A percentile compares a stretch with the other conserved stretches of the same genome.
Evolutionary conservation across 2,888 invertebrate species (phyloP).

Genomic region (Luperina nickerlii): DNA sequence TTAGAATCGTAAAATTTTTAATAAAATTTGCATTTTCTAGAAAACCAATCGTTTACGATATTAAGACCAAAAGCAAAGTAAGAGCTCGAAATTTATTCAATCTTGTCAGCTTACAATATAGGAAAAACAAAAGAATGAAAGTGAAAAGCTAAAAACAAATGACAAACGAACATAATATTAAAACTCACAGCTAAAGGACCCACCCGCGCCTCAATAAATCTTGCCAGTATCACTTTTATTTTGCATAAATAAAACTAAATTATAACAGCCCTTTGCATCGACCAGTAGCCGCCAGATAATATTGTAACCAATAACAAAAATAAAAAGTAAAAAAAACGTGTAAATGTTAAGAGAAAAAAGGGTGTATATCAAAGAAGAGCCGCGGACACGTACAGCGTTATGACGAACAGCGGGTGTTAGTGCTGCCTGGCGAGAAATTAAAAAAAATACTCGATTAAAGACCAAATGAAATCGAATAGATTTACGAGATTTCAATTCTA

Average conservation of each 20-base stretch:
- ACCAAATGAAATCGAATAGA: slow-evolving; percentile 76
- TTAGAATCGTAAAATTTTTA: background rate
- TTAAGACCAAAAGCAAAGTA: background rate
- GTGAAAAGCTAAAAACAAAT: slow-evolving; percentile 62
- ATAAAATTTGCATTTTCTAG: background rate
- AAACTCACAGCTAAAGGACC: slow-evolving; percentile 69
- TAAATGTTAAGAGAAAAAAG: slow-evolving; percentile 82
- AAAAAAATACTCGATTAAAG: slow-evolving; percentile 79
- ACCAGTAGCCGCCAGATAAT: slow-evolving; percentile 89
- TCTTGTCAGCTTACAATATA: slow-evolving; percentile 2
- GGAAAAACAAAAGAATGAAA: slow-evolving; percentile 3
- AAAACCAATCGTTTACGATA: background rate
- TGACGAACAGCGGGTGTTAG: slow-evolving; percentile 86
- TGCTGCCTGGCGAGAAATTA: slow-evolving; percentile 80
- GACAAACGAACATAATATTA: slow-evolving; percentile 60
- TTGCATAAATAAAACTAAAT: slow-evolving; percentile 90
- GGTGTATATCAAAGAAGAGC: slow-evolving; percentile 84
- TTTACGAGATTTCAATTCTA: slow-evolving; percentile 70
- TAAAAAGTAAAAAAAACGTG: slow-evolving; percentile 81
- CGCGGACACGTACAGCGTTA: slow-evolving; percentile 89
- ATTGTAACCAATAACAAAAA: slow-evolving; percentile 89
- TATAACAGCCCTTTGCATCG: slow-evolving; percentile 87
- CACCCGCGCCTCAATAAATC: slow-evolving; percentile 85
- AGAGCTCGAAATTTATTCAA: background rate
- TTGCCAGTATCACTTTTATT: slow-evolving; percentile 85